Conservation (phyloP, 2,113 vertebrate genomes). For the Heterotis niloticus region DNA sequence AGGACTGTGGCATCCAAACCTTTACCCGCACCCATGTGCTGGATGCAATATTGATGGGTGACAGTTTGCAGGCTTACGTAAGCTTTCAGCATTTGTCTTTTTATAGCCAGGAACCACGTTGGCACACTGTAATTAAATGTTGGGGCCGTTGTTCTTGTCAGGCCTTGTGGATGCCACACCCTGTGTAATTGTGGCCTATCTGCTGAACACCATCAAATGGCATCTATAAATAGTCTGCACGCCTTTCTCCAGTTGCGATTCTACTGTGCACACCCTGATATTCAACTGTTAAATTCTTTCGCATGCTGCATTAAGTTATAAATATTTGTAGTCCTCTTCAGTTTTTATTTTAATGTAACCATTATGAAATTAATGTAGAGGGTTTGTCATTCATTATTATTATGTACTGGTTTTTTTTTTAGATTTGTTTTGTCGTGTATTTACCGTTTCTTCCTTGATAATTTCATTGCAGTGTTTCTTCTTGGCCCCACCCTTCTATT, state of each 20-base stretch:
- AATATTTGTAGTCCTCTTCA: no score
- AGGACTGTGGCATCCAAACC: no score
- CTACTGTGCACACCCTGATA: not conserved
- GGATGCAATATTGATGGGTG: constrained; percentile 17
- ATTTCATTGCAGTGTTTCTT: no score
- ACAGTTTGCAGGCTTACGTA: not conserved
- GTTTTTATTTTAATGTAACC: no score
- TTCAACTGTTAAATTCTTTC: no score
- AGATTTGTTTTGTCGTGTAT: no score
- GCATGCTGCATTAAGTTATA: no score
- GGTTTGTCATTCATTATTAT: no score
- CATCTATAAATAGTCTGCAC: not conserved
- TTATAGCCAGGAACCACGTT: not conserved
- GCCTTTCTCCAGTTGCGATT: not conserved
- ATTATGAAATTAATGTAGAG: no score
- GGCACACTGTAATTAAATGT: not conserved
- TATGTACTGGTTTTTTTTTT: no score
- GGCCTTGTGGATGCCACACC: not conserved
- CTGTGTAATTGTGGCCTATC: constrained; percentile 1
- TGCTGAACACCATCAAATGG: no score
- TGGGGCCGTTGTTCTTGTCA: not conserved
- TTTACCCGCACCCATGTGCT: not conserved
- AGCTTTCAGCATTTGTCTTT: not conserved
- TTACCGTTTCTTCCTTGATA: no score
- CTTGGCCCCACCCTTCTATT: not conserved